phyloP scores from a whole-genome alignment of 2,888 invertebrate genomes.

The Aphelenchoides bicaudatus region DNA sequence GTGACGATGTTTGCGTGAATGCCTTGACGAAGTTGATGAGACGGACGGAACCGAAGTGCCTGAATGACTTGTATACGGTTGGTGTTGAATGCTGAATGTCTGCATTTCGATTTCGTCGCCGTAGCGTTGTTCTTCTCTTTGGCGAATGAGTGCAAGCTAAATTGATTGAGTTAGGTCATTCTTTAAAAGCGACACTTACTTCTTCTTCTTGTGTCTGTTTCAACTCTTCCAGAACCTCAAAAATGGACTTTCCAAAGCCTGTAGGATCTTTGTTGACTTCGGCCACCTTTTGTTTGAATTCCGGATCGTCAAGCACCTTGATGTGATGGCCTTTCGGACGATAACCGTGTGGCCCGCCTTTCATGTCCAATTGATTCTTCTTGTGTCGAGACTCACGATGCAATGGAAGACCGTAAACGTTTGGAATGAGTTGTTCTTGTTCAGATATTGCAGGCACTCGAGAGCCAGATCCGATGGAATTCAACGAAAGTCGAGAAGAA shows the following conservation, averaged over 20 bases:
- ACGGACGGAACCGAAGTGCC: no score
- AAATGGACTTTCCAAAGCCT: constrained; percentile 11
- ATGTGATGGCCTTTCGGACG: constrained; percentile 13
- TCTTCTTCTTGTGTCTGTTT: constrained; percentile 1
- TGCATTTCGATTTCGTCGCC: background rate
- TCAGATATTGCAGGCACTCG: background rate
- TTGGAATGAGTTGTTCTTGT: background rate
- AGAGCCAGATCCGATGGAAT: background rate
- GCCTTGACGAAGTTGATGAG: no score
- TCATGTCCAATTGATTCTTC: constrained; percentile 11
- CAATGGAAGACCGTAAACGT: background rate
- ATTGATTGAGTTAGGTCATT: background rate
- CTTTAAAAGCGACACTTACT: background rate
- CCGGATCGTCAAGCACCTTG: constrained; percentile 11
- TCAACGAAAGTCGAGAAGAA: constrained; percentile 3
- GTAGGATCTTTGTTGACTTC: constrained; percentile 20
- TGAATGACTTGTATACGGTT: background rate
- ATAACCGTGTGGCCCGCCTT: constrained; percentile 19
- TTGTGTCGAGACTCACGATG: no score
- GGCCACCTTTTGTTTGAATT: background rate
- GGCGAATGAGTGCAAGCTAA: background rate
- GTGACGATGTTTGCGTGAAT: no score
- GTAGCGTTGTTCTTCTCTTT: constrained; percentile 1
- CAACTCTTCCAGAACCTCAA: constrained; percentile 10
- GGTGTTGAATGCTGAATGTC: background rate